phyloP scores from a whole-genome alignment of 2,797 vertebrate species.

The Cichlasoma orientale region DNA sequence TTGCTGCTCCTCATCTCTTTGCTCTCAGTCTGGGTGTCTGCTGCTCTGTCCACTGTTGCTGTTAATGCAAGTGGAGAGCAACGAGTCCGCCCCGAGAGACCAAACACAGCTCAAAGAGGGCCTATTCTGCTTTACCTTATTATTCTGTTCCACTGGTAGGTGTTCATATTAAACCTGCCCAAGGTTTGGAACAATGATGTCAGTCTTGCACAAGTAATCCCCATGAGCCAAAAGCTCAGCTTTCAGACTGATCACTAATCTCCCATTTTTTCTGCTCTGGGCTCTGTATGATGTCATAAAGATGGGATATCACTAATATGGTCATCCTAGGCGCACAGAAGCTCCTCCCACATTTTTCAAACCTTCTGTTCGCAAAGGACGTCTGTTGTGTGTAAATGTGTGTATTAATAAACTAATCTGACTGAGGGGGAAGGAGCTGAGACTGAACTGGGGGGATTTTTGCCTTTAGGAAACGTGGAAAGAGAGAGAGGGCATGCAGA shows the following conservation, averaged over 20 bases:
- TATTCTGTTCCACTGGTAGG: neutral
- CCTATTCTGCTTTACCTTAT: neutral
- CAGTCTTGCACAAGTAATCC: neutral
- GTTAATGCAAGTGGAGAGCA: neutral
- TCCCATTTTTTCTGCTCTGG: neutral
- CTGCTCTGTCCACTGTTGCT: conserved; percentile 22
- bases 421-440: neutral
- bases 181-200: neutral
- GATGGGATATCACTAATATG: neutral
- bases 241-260: neutral
- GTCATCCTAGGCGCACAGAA: neutral
- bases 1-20: conserved; percentile 43
- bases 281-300: neutral
- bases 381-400: neutral
- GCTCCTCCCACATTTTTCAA: neutral
- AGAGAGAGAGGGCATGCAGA: too few relatives aligned
- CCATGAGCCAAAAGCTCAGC: neutral
- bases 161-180: neutral
- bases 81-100: neutral
- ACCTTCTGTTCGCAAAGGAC: neutral
- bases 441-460: neutral
- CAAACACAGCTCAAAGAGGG: neutral
- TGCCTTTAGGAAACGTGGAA: neutral
- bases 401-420: neutral
- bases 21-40: conserved; percentile 9